A percentile compares a stretch with the other conserved stretches of the same genome.
These are phyloP conservation scores for Centropristis striata DNA, from an alignment of 2,113 vertebrate species.

Conservation along the genomic window DNA sequence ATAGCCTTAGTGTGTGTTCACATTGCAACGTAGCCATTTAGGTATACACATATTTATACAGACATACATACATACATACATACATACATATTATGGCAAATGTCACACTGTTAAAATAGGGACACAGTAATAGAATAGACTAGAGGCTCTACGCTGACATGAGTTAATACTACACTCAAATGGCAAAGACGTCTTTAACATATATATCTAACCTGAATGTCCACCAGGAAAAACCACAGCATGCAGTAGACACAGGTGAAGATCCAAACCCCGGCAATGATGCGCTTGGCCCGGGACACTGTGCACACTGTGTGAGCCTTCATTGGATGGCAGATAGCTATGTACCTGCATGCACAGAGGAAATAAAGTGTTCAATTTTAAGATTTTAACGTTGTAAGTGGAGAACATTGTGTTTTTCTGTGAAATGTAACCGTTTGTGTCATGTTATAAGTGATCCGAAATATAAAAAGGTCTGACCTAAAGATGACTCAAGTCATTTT, in stretches of 20 bases:
- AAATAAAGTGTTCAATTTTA: background rate
- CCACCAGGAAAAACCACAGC: slow-evolving; percentile 90
- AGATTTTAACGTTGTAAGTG: background rate
- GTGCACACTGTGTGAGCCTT: slow-evolving; percentile 87
- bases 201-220: slow-evolving; percentile 80
- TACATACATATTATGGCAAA: no score
- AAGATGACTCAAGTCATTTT: no score
- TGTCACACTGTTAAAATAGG: no score
- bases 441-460: background rate
- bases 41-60: no score
- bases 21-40: no score
- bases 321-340: slow-evolving; percentile 87
- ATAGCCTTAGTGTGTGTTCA: no score
- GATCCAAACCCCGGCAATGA: slow-evolving; percentile 84
- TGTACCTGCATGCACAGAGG: slow-evolving; percentile 77
- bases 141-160: no score
- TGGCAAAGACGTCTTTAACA: no score
- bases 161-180: no score
- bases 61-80: no score
- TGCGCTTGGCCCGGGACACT: slow-evolving; percentile 85
- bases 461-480: background rate
- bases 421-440: background rate
- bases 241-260: slow-evolving; percentile 87
- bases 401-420: no score
- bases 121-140: no score